Conservation (phyloP, 2,888 invertebrate species). For the Laspeyria flexula region DNA sequence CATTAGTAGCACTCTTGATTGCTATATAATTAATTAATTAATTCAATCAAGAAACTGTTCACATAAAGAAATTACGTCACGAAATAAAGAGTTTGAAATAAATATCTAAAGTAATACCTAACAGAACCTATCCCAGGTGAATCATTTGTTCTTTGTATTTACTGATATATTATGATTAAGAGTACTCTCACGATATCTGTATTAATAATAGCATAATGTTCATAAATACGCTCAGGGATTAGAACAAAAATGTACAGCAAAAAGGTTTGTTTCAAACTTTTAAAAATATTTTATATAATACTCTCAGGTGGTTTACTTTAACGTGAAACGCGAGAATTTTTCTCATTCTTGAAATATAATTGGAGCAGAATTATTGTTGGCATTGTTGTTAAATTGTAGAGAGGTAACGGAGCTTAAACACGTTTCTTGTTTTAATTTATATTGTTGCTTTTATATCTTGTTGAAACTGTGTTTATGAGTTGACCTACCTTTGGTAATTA, state of each 20-base stretch:
- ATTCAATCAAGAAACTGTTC: too few species aligned
- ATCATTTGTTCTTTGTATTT: too few species aligned
- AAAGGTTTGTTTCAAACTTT: neutral
- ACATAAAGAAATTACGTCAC: too few species aligned
- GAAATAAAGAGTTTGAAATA: too few species aligned
- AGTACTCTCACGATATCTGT: too few species aligned
- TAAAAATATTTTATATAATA: conserved; percentile 4
- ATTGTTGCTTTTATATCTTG: neutral
- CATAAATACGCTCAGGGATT: neutral
- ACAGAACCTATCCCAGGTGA: too few species aligned
- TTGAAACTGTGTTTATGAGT: neutral
- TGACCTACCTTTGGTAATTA: too few species aligned
- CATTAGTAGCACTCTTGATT: too few species aligned
- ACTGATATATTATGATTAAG: too few species aligned
- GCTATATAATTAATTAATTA: too few species aligned
- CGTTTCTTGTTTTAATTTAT: conserved; percentile 31
- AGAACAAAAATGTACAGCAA: neutral
- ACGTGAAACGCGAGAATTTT: conserved; percentile 12
- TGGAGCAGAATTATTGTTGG: conserved; percentile 3
- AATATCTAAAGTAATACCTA: too few species aligned
- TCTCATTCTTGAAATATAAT: conserved; percentile 24
- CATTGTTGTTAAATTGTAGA: conserved; percentile 2
- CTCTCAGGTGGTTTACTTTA: neutral
- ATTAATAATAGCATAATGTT: too few species aligned
- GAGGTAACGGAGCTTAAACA: neutral